Evolutionary conservation across 2,113 vertebrate species (phyloP).

Genomic region (Procavia capensis): DNA sequence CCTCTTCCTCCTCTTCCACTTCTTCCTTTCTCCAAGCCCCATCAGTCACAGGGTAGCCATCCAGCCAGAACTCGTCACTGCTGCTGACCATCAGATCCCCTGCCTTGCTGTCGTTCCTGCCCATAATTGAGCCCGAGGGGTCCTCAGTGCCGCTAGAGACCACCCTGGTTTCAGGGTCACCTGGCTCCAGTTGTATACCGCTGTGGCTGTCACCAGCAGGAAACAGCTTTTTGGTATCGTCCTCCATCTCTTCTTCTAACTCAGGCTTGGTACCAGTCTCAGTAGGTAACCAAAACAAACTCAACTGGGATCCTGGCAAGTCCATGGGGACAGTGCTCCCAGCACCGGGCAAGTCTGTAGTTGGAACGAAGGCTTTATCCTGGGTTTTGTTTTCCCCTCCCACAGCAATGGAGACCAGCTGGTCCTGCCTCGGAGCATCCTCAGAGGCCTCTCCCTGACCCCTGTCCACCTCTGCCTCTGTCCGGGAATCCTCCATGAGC

Average conservation of each 20-base stretch:
- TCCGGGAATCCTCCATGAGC: slow-evolving; percentile 79
- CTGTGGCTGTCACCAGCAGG: slow-evolving; percentile 84
- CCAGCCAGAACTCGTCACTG: slow-evolving; percentile 93
- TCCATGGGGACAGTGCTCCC: slow-evolving; percentile 84
- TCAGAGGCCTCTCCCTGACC: slow-evolving; percentile 47
- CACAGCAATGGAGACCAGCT: slow-evolving; percentile 76
- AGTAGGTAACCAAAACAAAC: slow-evolving; percentile 93
- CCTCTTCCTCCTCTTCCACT: slow-evolving; percentile 37
- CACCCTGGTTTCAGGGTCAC: slow-evolving; percentile 80
- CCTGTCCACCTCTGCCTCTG: slow-evolving; percentile 68
- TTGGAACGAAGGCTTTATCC: slow-evolving; percentile 71
- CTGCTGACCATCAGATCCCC: slow-evolving; percentile 78
- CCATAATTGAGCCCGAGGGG: slow-evolving; percentile 78
- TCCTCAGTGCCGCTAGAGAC: slow-evolving; percentile 76
- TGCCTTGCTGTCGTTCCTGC: slow-evolving; percentile 84
- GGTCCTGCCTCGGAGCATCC: slow-evolving; percentile 69
- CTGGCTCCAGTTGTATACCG: slow-evolving; percentile 80
- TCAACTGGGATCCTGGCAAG: slow-evolving; percentile 89
- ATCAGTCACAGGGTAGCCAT: slow-evolving; percentile 92
- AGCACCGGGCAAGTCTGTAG: slow-evolving; percentile 33
- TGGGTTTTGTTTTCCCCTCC: slow-evolving; percentile 61
- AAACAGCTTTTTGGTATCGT: slow-evolving; percentile 80
- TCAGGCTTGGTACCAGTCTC: slow-evolving; percentile 88
- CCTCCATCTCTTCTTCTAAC: slow-evolving; percentile 76
- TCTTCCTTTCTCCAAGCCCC: slow-evolving; percentile 81